Base-by-base conservation (phyloP, 2,797 vertebrate species). In the Cirrhinus mrigala region DNA sequence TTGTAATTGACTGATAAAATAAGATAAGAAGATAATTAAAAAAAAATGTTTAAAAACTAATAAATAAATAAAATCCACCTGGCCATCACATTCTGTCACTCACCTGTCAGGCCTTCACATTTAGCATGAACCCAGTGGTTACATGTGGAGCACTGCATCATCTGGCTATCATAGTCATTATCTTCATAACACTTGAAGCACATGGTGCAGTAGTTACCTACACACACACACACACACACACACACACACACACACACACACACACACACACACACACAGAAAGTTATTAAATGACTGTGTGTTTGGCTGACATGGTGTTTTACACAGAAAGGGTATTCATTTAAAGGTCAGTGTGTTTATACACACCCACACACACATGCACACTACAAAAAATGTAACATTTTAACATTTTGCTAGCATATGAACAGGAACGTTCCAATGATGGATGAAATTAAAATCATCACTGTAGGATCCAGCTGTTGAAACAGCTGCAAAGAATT, bases 171-270 rank as follows among this genome's bases (percentile, higher is more conserved):
- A 0, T 98, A 97, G 93, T 98, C 97, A 27, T 96, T 98, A 90
- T 98, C 97, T 89, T 98, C 97, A 22, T 98, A 98, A 93, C 97
- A 98, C 91, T 96, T 97, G 86, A 96, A 97, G 91, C 97, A 98
- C 91, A 98, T 97, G 1, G 97, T 97, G 91, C 97, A 98, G 93
- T 97, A 98, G 94, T 97, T 98, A 87, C 97, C 97, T 98, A 66
- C 20, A 77, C n/a, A 52, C 10, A 52, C 3, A 70, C 6, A 58
- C 3, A 85, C 22, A 58, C 56, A 52, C 50, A 52, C 15, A 52
- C 14, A 66, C 4, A 85, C 14, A 66, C 4, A 85, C 14, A 66
- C 4, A 85, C 14, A 46, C 16, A 52, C 14, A 66, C 4, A 84
- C n/a, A 50, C 10, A 52, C 3, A 69, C 6, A 56, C 3, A 84